Evolutionary conservation across 2,797 vertebrate species (phyloP).

Genomic region (Tenualosa ilisha): DNA sequence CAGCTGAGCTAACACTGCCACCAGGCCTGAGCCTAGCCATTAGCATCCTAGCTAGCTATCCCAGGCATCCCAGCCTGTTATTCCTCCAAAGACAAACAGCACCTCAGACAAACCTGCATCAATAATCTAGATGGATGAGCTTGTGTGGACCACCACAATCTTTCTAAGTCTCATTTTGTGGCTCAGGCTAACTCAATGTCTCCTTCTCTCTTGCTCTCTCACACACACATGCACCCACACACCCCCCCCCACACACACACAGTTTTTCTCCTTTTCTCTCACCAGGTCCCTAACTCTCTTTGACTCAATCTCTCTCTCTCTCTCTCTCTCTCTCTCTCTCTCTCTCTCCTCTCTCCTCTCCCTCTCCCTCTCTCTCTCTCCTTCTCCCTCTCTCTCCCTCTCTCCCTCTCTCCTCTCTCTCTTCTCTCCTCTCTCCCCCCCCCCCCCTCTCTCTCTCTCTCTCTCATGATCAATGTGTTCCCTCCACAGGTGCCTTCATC

Average conservation of each 20-base stretch:
- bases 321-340: neutral
- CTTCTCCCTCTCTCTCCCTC: constrained; percentile 10
- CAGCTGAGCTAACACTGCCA: neutral
- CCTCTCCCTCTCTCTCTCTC: constrained; percentile 18
- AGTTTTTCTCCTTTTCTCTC: neutral
- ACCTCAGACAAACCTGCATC: neutral
- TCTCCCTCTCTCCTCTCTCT: neutral
- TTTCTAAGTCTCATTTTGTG: neutral
- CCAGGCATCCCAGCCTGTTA: too few relatives aligned
- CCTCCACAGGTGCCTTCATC: constrained; percentile 87
- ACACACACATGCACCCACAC: constrained; percentile 3
- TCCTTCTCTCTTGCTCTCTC: too few relatives aligned
- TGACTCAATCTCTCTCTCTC: neutral
- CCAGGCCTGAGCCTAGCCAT: neutral
- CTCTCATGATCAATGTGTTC: constrained; percentile 24
- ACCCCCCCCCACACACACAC: neutral
- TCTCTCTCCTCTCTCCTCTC: neutral
- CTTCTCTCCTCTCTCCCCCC: constrained; percentile 7
- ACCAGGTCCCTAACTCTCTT: neutral
- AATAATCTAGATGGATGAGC: neutral
- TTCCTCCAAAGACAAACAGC: neutral
- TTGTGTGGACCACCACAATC: neutral
- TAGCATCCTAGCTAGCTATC: neutral
- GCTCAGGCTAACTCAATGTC: too few relatives aligned
- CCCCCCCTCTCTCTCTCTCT: constrained; percentile 20